Percentiles rank a stretch among this genome's conserved stretches.
phyloP scores from a whole-genome alignment of 2,888 invertebrate genomes.

The Andrena camellia region DNA sequence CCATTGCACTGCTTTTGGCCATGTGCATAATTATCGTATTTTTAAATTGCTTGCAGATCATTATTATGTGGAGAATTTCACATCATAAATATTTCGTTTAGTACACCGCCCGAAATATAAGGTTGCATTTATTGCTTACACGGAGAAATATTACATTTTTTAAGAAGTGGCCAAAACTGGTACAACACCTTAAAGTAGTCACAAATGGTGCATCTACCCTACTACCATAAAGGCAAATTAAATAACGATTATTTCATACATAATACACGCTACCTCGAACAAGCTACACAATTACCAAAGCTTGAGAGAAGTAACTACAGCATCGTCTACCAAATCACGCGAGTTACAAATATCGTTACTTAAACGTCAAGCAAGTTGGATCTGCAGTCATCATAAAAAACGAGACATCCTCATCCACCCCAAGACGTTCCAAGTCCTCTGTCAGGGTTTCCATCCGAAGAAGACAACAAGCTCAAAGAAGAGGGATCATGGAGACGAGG shows the following conservation, averaged over 20 bases:
- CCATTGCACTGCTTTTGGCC: too few relatives aligned
- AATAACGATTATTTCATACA: not conserved
- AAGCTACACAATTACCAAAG: not conserved
- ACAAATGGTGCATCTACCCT: too few relatives aligned
- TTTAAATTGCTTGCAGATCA: too few relatives aligned
- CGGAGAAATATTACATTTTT: too few relatives aligned
- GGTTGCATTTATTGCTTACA: too few relatives aligned
- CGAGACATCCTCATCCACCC: not conserved
- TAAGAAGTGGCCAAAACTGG: too few relatives aligned
- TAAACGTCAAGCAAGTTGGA: not conserved
- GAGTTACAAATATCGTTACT: not conserved
- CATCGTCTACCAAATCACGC: not conserved
- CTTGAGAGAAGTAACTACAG: not conserved
- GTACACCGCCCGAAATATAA: too few relatives aligned
- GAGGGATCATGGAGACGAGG: not conserved
- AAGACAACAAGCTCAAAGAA: conserved; percentile 6
- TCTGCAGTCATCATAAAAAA: not conserved
- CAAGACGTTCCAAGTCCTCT: not conserved
- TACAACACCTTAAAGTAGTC: too few relatives aligned
- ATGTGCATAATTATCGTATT: too few relatives aligned
- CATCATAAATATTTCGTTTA: too few relatives aligned
- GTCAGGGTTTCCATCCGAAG: not conserved
- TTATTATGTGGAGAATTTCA: too few relatives aligned
- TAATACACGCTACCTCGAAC: not conserved
- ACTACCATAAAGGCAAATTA: not conserved